These are phyloP conservation scores for Austrofundulus limnaeus DNA, from an alignment of 2,113 vertebrate species.

Conservation along the genomic window DNA sequence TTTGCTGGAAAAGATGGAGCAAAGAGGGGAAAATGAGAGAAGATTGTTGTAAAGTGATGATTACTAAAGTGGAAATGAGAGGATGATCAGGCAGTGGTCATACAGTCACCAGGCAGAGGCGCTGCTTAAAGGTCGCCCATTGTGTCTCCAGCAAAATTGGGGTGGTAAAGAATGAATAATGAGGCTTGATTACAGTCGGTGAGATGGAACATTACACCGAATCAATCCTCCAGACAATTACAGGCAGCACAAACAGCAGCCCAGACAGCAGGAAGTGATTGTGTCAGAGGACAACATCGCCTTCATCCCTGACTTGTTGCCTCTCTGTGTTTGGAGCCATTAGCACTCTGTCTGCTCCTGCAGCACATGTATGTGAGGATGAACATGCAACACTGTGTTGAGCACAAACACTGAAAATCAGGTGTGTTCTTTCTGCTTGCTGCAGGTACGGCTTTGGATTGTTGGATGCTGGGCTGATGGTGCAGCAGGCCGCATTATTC, in stretches of 20 bases:
- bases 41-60: conserved; percentile 51
- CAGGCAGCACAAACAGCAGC: conserved; percentile 64
- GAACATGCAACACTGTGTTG: conserved; percentile 15
- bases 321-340: conserved; percentile 64
- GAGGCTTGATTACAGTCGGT: conserved; percentile 78
- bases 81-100: conserved; percentile 48
- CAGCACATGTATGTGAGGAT: conserved; percentile 21
- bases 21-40: conserved; percentile 62
- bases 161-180: conserved; percentile 77
- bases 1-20: conserved; percentile 41
- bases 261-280: conserved; percentile 65
- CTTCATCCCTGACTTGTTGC: conserved; percentile 77
- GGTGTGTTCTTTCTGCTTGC: conserved; percentile 10
- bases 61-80: conserved; percentile 40
- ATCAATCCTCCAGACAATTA: conserved; percentile 79
- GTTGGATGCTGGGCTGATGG: conserved; percentile 70
- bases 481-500: conserved; percentile 64
- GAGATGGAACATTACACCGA: conserved; percentile 75
- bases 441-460: conserved; percentile 70
- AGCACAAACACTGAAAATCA: conserved; percentile 11
- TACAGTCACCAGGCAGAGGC: conserved; percentile 49
- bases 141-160: conserved; percentile 68
- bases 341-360: conserved; percentile 52
- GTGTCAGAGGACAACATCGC: conserved; percentile 76
- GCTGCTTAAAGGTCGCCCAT: conserved; percentile 60